Base-by-base conservation (phyloP, 2,888 invertebrate species). In the Melinaea marsaeus region DNA sequence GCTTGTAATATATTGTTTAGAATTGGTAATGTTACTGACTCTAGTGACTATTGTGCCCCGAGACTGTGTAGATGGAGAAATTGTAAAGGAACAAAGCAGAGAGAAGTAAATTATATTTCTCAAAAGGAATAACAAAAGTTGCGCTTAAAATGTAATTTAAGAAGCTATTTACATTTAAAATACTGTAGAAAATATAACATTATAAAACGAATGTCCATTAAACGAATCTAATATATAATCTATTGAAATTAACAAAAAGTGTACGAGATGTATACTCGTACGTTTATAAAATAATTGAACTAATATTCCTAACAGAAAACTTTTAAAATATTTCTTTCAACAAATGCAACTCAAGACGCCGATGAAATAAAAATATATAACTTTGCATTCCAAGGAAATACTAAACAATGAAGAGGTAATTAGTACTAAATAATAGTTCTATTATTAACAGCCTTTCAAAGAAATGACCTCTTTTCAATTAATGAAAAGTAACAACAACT, bases 401-500 rank as follows among this genome's bases (percentile, higher is more conserved):
- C 47, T 11, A 48, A 61, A 58, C 35, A 58, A 55, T 47, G 22
- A 42, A 55, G 46, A 47, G n/a, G 35, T 61, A 60, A 64, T 58
- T 37, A 55, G 55, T 58, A 55, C 55, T 33, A 61, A 47, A 55
- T 61, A 64, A 64, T 55, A 58, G 37, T 61, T 58, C 37, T 9
- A 60, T 46, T 58, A 58, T 62, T 58, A 62, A 47, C 57, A 46
- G 54, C 37, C 42, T 46, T 57, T 60, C 58, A 48, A 42, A 58
- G n/a, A 60, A 62, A 56, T 63, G 56, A 59, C 47, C 54, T 64
- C 22, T 64, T 69, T 70, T 60, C 66, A 66, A 70, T 67, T 67
- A 66, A 58, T 64, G 46, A 54, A 56, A 64, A 61, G 51, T 32
- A 67, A 68, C 66, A 66, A 68, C 67, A 63, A 69, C 67, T 68